Base-by-base conservation (phyloP, 2,797 vertebrate genomes). In the Phrynocephalus forsythii region DNA sequence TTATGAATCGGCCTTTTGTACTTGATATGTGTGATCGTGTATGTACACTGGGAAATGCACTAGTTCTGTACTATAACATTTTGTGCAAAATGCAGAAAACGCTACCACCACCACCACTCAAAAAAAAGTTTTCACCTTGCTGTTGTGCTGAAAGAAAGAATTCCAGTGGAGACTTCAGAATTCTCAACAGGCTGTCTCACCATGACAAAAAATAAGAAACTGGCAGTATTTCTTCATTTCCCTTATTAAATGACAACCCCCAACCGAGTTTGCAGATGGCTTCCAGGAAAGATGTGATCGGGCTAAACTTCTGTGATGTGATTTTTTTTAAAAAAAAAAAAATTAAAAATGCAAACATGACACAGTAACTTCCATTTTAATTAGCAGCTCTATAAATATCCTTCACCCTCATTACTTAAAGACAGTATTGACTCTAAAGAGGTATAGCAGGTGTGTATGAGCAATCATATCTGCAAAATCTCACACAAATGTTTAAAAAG, bases 311-410 rank as follows among this genome's bases (percentile, higher is more conserved):
- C 67, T 0, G 38, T 38, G 16, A 82, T 87, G 60, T 83, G 63
- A 89, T 50, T 24, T 63, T 90, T 90, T 44, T 44, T 44, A 5
- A 44, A 44, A 38, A 38, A 38, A 38, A 38, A 44, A 44, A 44
- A 44, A 44, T 69, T 92, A 86, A 67, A 3, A 0, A 5, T 83
- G 75, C 77, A 84, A 81, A 92, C 91, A 76, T 89, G 84, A 81
- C 30, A 67, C 80, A 20, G 13, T 87, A 84, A 72, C 26, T 24
- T 88, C 67, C 68, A 63, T 79, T 0, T 0, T 0, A 33, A 79
- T 86, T 63, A 75, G 33, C 76, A 4, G 22, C 38, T 30, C 6
- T 63, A 66, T 69, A 66, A 78, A 78, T 84, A 83, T 16, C 50
- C 60, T n/a, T 87, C 80, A 13, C 52, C 48, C 26, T 86, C 73